phyloP scores from a whole-genome alignment of 2,888 invertebrate species.

The Lasioglossum oenotherae region DNA sequence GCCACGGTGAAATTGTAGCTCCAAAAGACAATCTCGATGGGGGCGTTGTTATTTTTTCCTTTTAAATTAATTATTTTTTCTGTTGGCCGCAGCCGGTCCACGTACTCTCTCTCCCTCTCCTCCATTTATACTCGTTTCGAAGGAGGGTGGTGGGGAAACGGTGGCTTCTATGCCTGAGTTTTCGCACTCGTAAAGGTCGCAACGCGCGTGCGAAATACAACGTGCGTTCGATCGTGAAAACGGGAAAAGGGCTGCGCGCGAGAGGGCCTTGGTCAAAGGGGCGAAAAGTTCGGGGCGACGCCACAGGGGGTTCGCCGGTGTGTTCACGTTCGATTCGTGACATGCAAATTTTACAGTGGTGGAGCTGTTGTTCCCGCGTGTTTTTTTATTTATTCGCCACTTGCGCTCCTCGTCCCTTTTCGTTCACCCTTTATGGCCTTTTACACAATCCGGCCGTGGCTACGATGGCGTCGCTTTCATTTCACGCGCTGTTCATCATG shows the following conservation, averaged over 20 bases:
- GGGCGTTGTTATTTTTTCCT: background rate
- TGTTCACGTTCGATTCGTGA: slow-evolving; percentile 59
- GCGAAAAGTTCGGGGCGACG: slow-evolving; percentile 33
- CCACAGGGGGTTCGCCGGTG: slow-evolving; percentile 32
- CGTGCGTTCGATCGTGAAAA: slow-evolving; percentile 52
- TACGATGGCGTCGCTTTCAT: background rate
- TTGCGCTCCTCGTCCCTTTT: slow-evolving; percentile 37
- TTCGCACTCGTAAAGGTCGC: slow-evolving; percentile 63
- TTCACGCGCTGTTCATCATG: background rate
- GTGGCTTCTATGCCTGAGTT: background rate
- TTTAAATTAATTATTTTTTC: slow-evolving; percentile 31
- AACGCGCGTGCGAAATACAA: slow-evolving; percentile 67
- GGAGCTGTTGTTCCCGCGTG: slow-evolving; percentile 19
- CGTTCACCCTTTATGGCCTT: slow-evolving; percentile 12
- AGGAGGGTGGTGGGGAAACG: background rate
- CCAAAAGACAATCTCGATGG: background rate
- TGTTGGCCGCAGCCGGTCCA: slow-evolving; percentile 22
- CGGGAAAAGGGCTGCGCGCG: slow-evolving; percentile 14
- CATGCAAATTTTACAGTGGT: slow-evolving; percentile 63
- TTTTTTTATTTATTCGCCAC: slow-evolving; percentile 45
- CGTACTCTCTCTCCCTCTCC: background rate
- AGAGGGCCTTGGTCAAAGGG: slow-evolving; percentile 11
- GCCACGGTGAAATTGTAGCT: background rate
- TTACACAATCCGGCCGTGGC: background rate
- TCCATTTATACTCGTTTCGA: background rate